Evolutionary conservation across 2,797 vertebrate genomes (phyloP), one percentile per base, ranked within the genome.

Genomic region (Hippoglossus hippoglossus): DNA sequence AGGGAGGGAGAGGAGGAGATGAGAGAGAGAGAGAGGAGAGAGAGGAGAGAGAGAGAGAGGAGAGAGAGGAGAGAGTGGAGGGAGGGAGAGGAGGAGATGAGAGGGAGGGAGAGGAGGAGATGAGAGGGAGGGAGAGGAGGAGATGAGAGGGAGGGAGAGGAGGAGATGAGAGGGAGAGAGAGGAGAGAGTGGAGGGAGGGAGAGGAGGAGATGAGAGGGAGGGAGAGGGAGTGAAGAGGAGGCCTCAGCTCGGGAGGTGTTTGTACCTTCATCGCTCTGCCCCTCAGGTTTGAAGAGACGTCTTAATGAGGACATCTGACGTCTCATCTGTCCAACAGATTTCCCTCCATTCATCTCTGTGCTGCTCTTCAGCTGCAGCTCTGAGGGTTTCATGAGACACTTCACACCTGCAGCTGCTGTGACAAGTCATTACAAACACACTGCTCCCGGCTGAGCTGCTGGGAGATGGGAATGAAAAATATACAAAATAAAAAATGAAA

Each of bases 211-310:
- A 31, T 31, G 28, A 31, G 6, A 7, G 28, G 28, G 28, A 8
- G 28, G 22, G 24, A 24, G 24, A 24, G 24, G 39, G 15, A 10
- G 3, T 64, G 50, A 61, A 72, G 64, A 72, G 53, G 62, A 50
- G 26, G 24, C 47, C 60, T 2, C 73, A 71, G 66, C 73, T 71
- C 39, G 49, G 67, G 44, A 56, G 69, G 57, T 24, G 61, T 54
- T 31, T 49, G 36, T 5, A 50, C 66, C 54, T 63, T 64, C 54
- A 8, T 66, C 63, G 34, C 36, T 46, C 21, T 19, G 56, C 26
- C 67, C 71, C 75, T 67, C 50, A 25, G 53, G 10, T 10, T 28
- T 62, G 56, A n/a, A 61, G 46, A 58, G 65, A 9, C 3, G 11
- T 39, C 55, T 61, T 61, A 10, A 81, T 62, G 70, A 63, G 28